Base-by-base conservation (phyloP, 2,113 vertebrate species). In the Acanthisitta chloris region DNA sequence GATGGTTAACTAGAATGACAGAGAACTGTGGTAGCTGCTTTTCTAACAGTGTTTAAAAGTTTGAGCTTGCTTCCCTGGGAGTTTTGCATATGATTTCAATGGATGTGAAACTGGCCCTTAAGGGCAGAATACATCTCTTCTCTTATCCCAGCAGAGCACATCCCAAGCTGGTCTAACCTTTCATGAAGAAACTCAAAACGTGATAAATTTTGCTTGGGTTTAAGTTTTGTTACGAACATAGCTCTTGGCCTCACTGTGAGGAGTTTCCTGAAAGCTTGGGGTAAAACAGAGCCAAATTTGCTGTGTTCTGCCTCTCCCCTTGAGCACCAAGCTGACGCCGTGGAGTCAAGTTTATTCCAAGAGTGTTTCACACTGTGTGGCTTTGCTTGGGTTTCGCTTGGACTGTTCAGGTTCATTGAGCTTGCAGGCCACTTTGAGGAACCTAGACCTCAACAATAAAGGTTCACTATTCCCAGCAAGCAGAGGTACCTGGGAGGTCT, bases 1-100 rank as follows among this genome's bases (percentile, higher is more conserved):
- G 96, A 94, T 79, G 72, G 93, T 84, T 96, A 94, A 95, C 92
- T 93, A 83, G 64, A 95, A 79, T 55, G 93, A 96, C 93, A 92
- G 90, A 88, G 88, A 57, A 92, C 61, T 34, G 65, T 93, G 77
- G 95, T 96, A 95, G 94, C 90, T 81, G 88, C 80, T 91, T 97
- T 93, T 90, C 61, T 93, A 94, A 46, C 67, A 36, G 59, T 25
- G 4, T 86, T 96, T 88, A 57, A 86, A 96, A 54, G 72, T 86
- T 92, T 92, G 74, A 86, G 25, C 52, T 91, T 71, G 72, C 82
- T 96, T 95, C 80, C 33, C 82, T 88, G 86, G 72, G 92, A 95
- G 31, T 70, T 92, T 52, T 84, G 40, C 24, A 17, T 78, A 43
- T 29, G 82, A 95, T 92, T 95, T 71, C 90, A 61, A 14, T 81